Evolutionary conservation across 2,888 invertebrate genomes (phyloP).

Genomic region (Cremastinae sp.): DNA sequence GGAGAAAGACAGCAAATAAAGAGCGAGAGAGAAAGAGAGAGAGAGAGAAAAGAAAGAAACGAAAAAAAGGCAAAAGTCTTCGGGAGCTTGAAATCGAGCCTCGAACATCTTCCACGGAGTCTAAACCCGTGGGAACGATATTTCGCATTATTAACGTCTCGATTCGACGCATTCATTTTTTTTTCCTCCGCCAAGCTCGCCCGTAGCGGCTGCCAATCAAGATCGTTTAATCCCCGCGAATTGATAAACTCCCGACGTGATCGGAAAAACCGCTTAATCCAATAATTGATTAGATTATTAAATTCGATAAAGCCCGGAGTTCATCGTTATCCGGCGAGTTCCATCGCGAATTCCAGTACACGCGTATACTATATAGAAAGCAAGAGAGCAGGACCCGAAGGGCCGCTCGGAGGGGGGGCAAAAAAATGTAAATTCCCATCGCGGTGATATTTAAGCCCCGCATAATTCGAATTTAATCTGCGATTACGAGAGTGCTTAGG

Average conservation of each 20-base stretch:
- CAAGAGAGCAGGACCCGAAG: too few species aligned
- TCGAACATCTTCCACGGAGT: slow-evolving; percentile 24
- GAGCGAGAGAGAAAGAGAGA: slow-evolving; percentile 10
- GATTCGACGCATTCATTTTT: too few species aligned
- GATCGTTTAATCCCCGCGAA: not conserved
- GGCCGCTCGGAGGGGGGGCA: too few species aligned
- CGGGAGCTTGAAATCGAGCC: slow-evolving; percentile 9
- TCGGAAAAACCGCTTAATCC: slow-evolving; percentile 38
- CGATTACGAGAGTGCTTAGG: slow-evolving; percentile 12
- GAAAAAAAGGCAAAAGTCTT: slow-evolving; percentile 14
- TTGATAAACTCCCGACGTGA: not conserved
- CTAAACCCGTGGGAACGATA: slow-evolving; percentile 55
- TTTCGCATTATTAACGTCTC: slow-evolving; percentile 9
- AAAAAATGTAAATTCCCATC: slow-evolving; percentile 11
- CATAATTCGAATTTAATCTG: slow-evolving; percentile 30
- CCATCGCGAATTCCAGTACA: slow-evolving; percentile 8
- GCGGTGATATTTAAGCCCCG: slow-evolving; percentile 40
- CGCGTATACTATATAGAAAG: not conserved
- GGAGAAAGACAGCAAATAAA: too few species aligned
- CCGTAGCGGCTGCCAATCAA: not conserved
- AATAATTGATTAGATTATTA: slow-evolving; percentile 39
- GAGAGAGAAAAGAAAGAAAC: slow-evolving; percentile 5
- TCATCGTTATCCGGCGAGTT: too few species aligned
- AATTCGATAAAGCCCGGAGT: slow-evolving; percentile 38
- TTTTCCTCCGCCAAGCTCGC: not conserved